phyloP scores from a whole-genome alignment of 2,113 vertebrate species.

The Leucopsar rothschildi region DNA sequence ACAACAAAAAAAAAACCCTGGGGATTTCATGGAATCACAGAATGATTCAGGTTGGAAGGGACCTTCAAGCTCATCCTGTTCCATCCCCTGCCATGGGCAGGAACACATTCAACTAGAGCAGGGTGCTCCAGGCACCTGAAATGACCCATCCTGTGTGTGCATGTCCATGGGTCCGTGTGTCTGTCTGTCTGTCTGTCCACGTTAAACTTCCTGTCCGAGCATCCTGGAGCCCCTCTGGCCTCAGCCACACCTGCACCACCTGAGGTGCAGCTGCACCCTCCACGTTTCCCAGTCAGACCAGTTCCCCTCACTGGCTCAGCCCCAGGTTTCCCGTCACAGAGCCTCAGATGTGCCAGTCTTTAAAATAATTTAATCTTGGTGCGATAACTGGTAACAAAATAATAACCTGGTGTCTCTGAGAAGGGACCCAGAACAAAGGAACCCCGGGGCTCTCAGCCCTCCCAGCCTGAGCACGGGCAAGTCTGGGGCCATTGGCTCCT shows the following conservation, averaged over 20 bases:
- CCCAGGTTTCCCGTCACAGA: not conserved
- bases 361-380: not conserved
- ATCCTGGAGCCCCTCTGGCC: not conserved
- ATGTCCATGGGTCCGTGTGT: not conserved
- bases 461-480: not conserved
- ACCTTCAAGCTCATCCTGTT: fast-evolving
- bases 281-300: not conserved
- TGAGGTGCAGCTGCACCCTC: not conserved
- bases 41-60: not conserved
- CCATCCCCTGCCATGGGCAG: not conserved
- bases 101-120: not conserved
- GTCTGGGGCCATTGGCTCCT: not conserved
- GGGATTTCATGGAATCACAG: not conserved
- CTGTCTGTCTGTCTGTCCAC: not conserved
- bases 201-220: not conserved
- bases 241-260: too few relatives aligned
- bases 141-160: not conserved
- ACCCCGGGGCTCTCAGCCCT: not conserved
- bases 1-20: not conserved
- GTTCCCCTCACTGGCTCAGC: not conserved
- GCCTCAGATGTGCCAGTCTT: too few relatives aligned
- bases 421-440: not conserved
- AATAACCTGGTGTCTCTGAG: not conserved
- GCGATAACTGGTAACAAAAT: too few relatives aligned
- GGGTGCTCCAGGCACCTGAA: not conserved